Conservation (phyloP, 2,888 invertebrate species). For the Agrotis exclamationis region DNA sequence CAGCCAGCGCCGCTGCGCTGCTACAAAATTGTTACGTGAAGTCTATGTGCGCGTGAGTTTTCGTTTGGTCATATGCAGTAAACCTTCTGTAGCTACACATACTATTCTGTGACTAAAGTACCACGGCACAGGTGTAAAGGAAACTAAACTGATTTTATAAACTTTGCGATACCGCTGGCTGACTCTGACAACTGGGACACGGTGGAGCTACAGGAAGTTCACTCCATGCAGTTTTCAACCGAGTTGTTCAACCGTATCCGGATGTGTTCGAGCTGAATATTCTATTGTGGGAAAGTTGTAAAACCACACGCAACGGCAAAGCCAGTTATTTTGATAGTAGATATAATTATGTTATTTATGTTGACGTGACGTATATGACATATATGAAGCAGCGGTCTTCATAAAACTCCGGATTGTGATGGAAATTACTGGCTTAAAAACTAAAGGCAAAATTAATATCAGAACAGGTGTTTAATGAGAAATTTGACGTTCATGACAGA, state of each 20-base stretch:
- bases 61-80: no score
- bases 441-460: no score
- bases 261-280: neutral
- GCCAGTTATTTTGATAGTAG: neutral
- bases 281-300: neutral
- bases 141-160: slow-evolving; percentile 75
- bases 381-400: neutral
- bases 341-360: neutral
- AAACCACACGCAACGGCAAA: neutral
- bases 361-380: neutral
- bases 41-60: no score
- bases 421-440: no score
- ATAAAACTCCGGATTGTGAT: neutral
- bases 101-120: slow-evolving; percentile 1
- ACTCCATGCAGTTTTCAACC: neutral
- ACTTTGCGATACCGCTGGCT: slow-evolving; percentile 58
- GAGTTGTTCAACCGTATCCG: neutral
- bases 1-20: no score
- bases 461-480: no score
- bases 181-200: slow-evolving; percentile 26
- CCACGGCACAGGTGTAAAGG: slow-evolving; percentile 64
- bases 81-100: no score
- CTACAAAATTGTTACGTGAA: no score
- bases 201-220: slow-evolving; percentile 18
- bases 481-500: no score